Conservation (phyloP, 1,140 invertebrate species). For the Eupristina koningsbergeri region DNA sequence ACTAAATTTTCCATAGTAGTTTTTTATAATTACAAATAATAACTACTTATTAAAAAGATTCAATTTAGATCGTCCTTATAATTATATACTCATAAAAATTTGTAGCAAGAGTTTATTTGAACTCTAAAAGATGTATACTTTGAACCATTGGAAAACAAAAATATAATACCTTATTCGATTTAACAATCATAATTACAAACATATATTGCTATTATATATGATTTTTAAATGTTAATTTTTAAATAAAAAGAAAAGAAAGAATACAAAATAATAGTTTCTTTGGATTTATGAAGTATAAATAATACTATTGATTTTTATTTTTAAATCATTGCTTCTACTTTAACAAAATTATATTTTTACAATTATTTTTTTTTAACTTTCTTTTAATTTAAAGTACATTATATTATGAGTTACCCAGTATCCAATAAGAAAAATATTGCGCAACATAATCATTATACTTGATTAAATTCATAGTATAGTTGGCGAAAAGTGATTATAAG, state of each 20-base stretch:
- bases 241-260: no score
- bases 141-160: neutral
- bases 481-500: constrained; percentile 37
- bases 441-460: constrained; percentile 33
- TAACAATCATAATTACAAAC: neutral
- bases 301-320: no score
- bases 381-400: neutral
- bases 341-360: no score
- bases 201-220: neutral
- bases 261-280: no score
- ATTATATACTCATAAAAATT: neutral
- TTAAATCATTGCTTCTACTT: no score
- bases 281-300: no score
- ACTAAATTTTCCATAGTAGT: neutral
- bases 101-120: neutral
- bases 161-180: neutral
- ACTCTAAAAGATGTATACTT: neutral
- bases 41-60: neutral
- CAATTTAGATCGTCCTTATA: neutral
- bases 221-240: no score
- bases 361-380: neutral
- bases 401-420: neutral
- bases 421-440: constrained; percentile 14
- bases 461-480: constrained; percentile 31
- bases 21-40: constrained; percentile 8